Conservation (phyloP, 2,888 invertebrate genomes). For the Microplitis manilae region DNA sequence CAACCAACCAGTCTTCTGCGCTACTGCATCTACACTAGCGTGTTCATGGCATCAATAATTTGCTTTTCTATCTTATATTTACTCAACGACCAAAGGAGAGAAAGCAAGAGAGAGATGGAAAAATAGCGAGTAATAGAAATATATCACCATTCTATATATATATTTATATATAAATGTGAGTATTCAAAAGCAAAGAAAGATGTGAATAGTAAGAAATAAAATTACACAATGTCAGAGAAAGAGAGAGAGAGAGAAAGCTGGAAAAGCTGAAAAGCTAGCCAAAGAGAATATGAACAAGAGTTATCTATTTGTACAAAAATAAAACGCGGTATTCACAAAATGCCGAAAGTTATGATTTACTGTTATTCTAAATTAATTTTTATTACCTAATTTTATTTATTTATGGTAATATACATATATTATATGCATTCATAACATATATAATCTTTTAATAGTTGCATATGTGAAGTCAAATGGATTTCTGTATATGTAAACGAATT, state of each 20-base stretch:
- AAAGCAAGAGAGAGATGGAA: conserved; percentile 13
- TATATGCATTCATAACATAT: background rate
- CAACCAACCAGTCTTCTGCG: background rate
- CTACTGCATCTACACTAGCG: background rate
- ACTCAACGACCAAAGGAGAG: conserved; percentile 3
- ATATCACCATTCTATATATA: background rate
- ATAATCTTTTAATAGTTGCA: too few species aligned
- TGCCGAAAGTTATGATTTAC: background rate
- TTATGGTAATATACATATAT: background rate
- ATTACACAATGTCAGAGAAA: conserved; percentile 18
- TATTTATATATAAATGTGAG: background rate
- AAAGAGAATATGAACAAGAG: conserved; percentile 19
- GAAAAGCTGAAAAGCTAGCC: conserved; percentile 3
- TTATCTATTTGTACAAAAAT: background rate
- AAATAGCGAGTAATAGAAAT: background rate
- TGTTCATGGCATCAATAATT: conserved; percentile 33
- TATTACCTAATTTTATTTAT: conserved; percentile 1
- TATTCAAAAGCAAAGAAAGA: conserved; percentile 16
- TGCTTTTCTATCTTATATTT: conserved; percentile 22
- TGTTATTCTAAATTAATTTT: background rate
- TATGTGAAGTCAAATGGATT: too few species aligned
- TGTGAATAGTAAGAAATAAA: conserved; percentile 20
- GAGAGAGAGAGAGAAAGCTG: conserved; percentile 22
- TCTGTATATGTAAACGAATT: too few species aligned
- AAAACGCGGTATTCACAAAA: background rate